Evolutionary conservation across 2,888 invertebrate species (phyloP).

Genomic region (Amphipyra tragopoginis): DNA sequence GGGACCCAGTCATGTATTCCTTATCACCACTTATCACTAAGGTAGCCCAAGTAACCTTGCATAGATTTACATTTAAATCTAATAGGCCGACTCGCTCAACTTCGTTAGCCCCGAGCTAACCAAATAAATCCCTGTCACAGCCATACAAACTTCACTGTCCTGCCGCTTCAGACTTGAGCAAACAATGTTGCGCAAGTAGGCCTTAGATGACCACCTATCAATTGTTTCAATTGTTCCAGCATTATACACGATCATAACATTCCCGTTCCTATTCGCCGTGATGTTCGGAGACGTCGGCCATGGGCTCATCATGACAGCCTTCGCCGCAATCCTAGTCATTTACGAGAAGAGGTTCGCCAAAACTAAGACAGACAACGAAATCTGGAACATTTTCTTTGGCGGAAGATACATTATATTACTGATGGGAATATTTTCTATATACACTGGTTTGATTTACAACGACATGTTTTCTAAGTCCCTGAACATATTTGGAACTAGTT

Average conservation of each 20-base stretch:
- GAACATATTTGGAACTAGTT: constrained; percentile 92
- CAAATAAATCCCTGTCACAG: too few species aligned
- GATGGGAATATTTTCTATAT: constrained; percentile 93
- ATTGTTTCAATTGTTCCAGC: constrained; percentile 79
- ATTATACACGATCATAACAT: constrained; percentile 93
- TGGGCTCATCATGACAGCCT: constrained; percentile 92
- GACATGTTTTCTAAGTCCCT: constrained; percentile 93
- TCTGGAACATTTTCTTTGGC: constrained; percentile 93
- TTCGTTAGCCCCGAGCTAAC: too few species aligned
- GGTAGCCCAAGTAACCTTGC: too few species aligned
- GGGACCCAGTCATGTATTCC: too few species aligned
- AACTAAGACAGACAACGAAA: constrained; percentile 90
- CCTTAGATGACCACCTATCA: too few species aligned
- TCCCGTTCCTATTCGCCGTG: constrained; percentile 94
- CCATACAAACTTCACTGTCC: too few species aligned
- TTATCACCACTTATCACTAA: too few species aligned
- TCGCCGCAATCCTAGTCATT: constrained; percentile 91
- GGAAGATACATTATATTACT: constrained; percentile 93
- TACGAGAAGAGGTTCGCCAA: constrained; percentile 90
- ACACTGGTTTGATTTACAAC: constrained; percentile 94
- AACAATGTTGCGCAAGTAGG: too few species aligned
- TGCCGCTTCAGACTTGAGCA: too few species aligned
- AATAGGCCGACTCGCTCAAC: too few species aligned
- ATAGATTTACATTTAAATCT: too few species aligned
- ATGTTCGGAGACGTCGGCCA: constrained; percentile 95